Base-by-base conservation (phyloP, 2,888 invertebrate species). In the Iphiclides podalirius region DNA sequence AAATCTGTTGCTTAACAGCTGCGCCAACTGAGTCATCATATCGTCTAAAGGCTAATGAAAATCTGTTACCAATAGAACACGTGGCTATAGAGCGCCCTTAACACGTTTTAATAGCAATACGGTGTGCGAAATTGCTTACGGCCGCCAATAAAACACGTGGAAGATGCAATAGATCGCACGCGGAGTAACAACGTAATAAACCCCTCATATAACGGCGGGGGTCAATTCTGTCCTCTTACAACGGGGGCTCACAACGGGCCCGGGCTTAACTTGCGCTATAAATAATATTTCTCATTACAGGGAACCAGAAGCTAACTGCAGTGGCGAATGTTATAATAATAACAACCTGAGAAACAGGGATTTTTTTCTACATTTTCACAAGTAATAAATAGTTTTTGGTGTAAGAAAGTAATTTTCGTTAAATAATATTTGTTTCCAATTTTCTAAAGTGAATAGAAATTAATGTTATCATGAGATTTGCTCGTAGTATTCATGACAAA, bases 231-330 rank as follows among this genome's bases (percentile, higher is more conserved):
- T 52, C 41, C 38, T 26, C 26, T 26, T 28, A 51, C 17, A 41
- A 12, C 12, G 42, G n/a, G n/a, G n/a, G n/a, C n/a, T n/a, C n/a
- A n/a, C n/a, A n/a, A 42, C 12, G 35, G 39, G 44, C 55, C 53
- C 64, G 59, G 59, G 55, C 23, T 67, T 68, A 61, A 62, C 66
- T 54, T 55, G 59, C 53, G 67, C 70, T 67, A 79, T 81, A 81
- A 83, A 81, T 82, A 78, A 80, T 80, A 79, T 80, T 82, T 74
- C 79, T 78, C 79, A 80, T 83, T 80, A 81, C 70, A 33, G 37
- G 11, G 37, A 14, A 20, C 37, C 31, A 34, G 26, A 16, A 8
- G 38, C n/a, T n/a, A n/a, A 33, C n/a, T n/a, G n/a, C n/a, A n/a
- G n/a, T n/a, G n/a, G n/a, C n/a, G n/a, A n/a, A n/a, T n/a, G n/a